Conservation (phyloP, 2,113 vertebrate genomes). For the Rana temporaria region DNA sequence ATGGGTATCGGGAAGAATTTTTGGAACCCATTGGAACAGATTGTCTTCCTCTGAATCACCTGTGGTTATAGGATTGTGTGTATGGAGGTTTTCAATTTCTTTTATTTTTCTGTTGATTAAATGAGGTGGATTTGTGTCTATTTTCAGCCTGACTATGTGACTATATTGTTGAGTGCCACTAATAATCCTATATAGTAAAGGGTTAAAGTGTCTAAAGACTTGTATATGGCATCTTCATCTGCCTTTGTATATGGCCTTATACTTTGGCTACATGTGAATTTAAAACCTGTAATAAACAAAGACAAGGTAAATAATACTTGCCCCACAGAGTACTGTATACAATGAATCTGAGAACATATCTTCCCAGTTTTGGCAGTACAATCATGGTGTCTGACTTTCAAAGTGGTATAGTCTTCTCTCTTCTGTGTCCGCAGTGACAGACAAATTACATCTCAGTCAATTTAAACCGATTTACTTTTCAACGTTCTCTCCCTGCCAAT, state of each 20-base stretch:
- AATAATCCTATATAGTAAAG: neutral
- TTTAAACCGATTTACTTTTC: slow-evolving; percentile 52
- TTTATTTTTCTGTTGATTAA: no score
- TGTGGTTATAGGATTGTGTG: no score
- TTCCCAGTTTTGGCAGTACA: neutral
- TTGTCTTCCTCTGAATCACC: no score
- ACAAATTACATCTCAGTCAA: slow-evolving; percentile 52
- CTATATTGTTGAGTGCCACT: no score
- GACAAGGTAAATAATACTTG: neutral
- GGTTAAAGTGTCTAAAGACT: neutral
- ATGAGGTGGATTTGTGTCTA: no score
- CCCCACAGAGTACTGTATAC: neutral
- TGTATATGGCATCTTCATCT: neutral
- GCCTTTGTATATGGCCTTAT: no score
- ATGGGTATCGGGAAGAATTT: no score
- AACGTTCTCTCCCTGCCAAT: slow-evolving; percentile 40
- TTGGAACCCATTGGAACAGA: no score
- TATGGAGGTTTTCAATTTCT: no score
- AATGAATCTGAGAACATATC: neutral
- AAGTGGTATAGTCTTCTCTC: neutral
- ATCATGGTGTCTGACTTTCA: neutral
- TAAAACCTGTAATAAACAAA: neutral
- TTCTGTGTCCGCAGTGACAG: slow-evolving; percentile 40
- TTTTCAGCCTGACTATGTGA: no score
- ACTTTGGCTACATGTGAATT: neutral